A percentile compares a stretch with the other conserved stretches of the same genome.
phyloP scores from a whole-genome alignment of 2,113 vertebrate genomes.

The Larimichthys crocea region DNA sequence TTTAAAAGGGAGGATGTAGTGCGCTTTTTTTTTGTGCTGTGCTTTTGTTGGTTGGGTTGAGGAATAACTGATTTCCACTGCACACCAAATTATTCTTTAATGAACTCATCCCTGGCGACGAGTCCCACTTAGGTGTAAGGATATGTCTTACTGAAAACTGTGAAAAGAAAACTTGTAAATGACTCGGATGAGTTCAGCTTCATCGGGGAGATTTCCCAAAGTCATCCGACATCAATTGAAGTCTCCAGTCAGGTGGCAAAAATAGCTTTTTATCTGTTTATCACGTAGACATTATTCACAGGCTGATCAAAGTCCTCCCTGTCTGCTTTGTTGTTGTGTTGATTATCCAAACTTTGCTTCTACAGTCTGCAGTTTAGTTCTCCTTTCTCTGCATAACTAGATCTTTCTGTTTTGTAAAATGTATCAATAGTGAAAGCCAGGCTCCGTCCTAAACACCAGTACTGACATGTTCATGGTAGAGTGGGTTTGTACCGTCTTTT shows the following conservation, averaged over 20 bases:
- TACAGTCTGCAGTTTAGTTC: neutral
- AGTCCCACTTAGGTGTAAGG: constrained; percentile 5
- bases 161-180: neutral
- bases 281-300: neutral
- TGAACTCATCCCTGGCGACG: neutral
- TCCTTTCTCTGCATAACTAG: neutral
- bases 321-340: neutral
- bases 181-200: constrained; percentile 53
- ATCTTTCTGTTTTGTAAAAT: neutral
- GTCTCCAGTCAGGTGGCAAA: constrained; percentile 23
- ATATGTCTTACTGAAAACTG: constrained; percentile 7
- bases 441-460: neutral
- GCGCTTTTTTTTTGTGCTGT: neutral
- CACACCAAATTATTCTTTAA: constrained; percentile 25
- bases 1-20: neutral
- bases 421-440: neutral
- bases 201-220: constrained; percentile 8
- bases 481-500: neutral
- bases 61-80: neutral
- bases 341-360: neutral
- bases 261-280: constrained; percentile 17
- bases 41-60: neutral
- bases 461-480: constrained; percentile 1
- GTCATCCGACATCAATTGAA: constrained; percentile 30
- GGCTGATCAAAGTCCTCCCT: neutral